These are phyloP conservation scores for Drosophila paracracens DNA, from an alignment of 2,888 invertebrate species.

Conservation along the genomic window DNA sequence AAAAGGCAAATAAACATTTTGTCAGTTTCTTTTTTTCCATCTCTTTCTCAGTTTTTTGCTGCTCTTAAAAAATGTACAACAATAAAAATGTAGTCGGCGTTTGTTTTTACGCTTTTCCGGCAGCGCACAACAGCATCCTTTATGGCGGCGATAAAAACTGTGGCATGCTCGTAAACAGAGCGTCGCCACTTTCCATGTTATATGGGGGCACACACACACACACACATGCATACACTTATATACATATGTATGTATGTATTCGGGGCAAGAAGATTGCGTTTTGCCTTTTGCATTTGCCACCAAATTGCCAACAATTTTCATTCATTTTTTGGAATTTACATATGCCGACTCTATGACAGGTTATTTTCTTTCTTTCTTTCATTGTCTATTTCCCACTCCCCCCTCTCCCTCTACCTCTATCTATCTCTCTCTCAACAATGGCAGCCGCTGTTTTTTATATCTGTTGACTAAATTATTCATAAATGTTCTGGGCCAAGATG, in stretches of 20 bases:
- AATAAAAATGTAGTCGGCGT: conserved; percentile 72
- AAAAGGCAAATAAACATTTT: conserved; percentile 7
- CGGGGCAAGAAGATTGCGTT: conserved; percentile 2
- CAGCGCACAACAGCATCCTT: conserved; percentile 49
- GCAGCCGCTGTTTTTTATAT: conserved; percentile 57
- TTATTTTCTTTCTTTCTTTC: conserved; percentile 14
- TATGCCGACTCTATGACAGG: conserved; percentile 57
- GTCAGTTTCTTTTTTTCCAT: conserved; percentile 5
- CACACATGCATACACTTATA: neutral
- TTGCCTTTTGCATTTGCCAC: conserved; percentile 68
- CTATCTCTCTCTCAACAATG: conserved; percentile 47
- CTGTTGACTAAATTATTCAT: conserved; percentile 69
- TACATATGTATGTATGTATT: neutral
- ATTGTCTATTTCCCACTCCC: neutral
- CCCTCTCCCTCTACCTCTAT: neutral
- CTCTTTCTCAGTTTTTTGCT: conserved; percentile 17
- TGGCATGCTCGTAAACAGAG: conserved; percentile 72
- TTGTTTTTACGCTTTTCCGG: conserved; percentile 70
- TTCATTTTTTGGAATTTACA: conserved; percentile 78
- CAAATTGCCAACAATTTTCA: conserved; percentile 80
- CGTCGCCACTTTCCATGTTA: conserved; percentile 58
- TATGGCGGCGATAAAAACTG: conserved; percentile 76
- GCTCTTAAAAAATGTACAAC: conserved; percentile 73
- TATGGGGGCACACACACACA: conserved; percentile 5
- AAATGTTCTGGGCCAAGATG: conserved; percentile 34